These are phyloP conservation scores for Quadroppia sp. DNA, from an alignment of 2,888 invertebrate species.

Conservation along the genomic window DNA sequence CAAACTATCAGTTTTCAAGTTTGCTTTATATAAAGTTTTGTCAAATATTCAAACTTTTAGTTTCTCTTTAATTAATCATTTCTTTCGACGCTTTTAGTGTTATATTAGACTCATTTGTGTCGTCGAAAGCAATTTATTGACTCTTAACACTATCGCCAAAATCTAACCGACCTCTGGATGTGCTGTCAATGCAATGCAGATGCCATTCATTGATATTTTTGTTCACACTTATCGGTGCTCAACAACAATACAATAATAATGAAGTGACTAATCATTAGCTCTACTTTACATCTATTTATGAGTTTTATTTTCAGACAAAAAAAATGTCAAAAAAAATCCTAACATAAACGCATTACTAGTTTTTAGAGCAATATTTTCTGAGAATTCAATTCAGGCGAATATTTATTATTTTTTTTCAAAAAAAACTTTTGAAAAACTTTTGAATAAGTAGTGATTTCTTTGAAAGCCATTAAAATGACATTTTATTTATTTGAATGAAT, in stretches of 20 bases:
- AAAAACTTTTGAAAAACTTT: too few species aligned
- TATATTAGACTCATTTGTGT: neutral
- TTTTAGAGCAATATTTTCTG: neutral
- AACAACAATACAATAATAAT: neutral
- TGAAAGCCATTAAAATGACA: conserved; percentile 15
- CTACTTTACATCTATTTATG: neutral
- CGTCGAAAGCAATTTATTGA: conserved; percentile 12
- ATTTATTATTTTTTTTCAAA: neutral
- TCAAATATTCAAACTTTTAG: neutral
- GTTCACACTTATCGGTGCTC: neutral
- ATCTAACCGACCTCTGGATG: too few species aligned
- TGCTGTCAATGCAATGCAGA: neutral
- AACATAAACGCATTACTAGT: conserved; percentile 3
- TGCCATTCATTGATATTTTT: neutral
- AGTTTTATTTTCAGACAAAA: neutral
- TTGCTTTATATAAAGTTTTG: neutral
- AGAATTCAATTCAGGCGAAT: neutral
- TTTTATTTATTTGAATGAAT: neutral
- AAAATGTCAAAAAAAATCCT: neutral
- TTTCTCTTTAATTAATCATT: conserved; percentile 11
- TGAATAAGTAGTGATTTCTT: neutral
- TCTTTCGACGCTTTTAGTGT: conserved; percentile 11
- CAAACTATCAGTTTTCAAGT: conserved; percentile 4
- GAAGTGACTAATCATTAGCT: too few species aligned
- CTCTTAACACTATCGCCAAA: neutral